phyloP scores from a whole-genome alignment of 2,113 vertebrate genomes.

The Eulacestoma nigropectus region DNA sequence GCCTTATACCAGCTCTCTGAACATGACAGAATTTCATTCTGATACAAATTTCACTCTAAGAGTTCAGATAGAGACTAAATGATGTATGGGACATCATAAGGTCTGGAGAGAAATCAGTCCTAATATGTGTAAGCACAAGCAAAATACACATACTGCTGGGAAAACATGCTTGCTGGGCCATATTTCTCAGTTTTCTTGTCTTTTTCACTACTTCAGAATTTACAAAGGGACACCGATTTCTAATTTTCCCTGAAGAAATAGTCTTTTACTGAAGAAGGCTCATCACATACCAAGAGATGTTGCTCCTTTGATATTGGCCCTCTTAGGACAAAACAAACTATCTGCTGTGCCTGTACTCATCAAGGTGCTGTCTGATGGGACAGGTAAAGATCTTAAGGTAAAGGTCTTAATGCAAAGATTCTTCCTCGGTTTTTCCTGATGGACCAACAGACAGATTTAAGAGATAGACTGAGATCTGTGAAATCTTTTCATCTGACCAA shows the following conservation, averaged over 20 bases:
- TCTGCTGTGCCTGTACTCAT: not conserved
- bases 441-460: not conserved
- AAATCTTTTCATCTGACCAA: not conserved
- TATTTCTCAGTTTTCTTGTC: not conserved
- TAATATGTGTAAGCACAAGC: not conserved
- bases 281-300: not conserved
- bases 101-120: not conserved
- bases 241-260: not conserved
- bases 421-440: not conserved
- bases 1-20: not conserved
- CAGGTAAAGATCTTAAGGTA: not conserved
- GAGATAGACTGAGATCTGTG: not conserved
- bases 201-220: not conserved
- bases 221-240: not conserved
- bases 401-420: not conserved
- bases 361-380: not conserved
- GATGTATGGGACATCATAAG: not conserved
- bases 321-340: not conserved
- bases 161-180: not conserved
- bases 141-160: not conserved
- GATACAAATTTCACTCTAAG: not conserved
- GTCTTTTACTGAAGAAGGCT: not conserved
- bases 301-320: not conserved
- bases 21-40: not conserved
- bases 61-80: not conserved